Evolutionary conservation across 2,113 vertebrate genomes (phyloP).

Genomic region (Siphamia tubifer): DNA sequence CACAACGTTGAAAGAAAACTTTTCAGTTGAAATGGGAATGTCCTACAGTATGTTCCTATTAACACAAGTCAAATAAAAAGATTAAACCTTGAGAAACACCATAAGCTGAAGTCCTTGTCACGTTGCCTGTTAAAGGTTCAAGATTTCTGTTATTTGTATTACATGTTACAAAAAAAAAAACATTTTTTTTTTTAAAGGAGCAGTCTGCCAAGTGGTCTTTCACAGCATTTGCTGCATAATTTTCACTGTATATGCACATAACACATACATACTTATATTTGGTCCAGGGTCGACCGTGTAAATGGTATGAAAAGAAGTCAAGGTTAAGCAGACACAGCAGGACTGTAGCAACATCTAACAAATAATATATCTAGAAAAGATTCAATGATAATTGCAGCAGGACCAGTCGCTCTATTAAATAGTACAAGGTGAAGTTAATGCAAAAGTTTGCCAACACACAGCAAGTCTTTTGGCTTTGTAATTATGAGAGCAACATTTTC

Average conservation of each 20-base stretch:
- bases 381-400: slow-evolving; percentile 14
- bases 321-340: slow-evolving; percentile 9
- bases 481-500: neutral
- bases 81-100: slow-evolving; percentile 21
- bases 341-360: slow-evolving; percentile 6
- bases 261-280: slow-evolving; percentile 13
- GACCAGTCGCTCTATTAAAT: neutral
- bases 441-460: neutral
- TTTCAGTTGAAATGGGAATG: slow-evolving; percentile 25
- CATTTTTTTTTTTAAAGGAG: slow-evolving; percentile 2
- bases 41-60: no score
- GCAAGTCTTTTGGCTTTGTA: neutral
- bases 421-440: neutral
- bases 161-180: slow-evolving; percentile 2
- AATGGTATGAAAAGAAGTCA: slow-evolving; percentile 17
- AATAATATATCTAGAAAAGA: slow-evolving; percentile 16
- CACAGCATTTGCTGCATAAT: neutral
- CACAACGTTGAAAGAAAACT: slow-evolving; percentile 20
- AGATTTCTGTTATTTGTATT: slow-evolving; percentile 14
- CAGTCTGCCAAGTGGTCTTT: slow-evolving; percentile 4
- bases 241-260: neutral
- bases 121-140: slow-evolving; percentile 3
- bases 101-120: slow-evolving; percentile 8
- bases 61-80: slow-evolving; percentile 20
- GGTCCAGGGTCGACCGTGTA: slow-evolving; percentile 31